phyloP scores from a whole-genome alignment of 2,113 vertebrate species.

The Hypanus sabinus region DNA sequence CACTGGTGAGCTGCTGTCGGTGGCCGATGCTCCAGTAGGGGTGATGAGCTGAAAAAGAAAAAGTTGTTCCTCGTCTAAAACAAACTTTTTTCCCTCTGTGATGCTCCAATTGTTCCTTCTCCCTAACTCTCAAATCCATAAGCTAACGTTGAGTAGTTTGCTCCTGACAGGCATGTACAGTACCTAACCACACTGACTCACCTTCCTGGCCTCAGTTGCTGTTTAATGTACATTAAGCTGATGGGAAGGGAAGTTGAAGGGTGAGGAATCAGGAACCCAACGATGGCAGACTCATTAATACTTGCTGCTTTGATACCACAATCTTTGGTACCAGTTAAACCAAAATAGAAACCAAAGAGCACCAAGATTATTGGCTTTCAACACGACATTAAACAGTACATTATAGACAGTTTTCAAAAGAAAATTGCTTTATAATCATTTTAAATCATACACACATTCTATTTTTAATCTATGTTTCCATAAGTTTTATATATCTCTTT shows the following conservation, averaged over 20 bases:
- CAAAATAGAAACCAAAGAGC: background rate
- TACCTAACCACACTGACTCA: background rate
- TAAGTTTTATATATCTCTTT: constrained; percentile 36
- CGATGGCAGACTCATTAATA: background rate
- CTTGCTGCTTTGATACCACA: background rate
- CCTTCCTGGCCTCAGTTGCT: background rate
- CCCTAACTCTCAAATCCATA: too few relatives aligned
- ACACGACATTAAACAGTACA: background rate
- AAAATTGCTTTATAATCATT: background rate
- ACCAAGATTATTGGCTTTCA: too few relatives aligned
- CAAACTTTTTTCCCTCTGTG: background rate
- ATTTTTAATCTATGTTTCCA: background rate
- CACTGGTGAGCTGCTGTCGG: too few relatives aligned
- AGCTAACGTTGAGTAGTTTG: too few relatives aligned
- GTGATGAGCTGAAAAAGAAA: too few relatives aligned
- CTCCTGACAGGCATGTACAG: too few relatives aligned
- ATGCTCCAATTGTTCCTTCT: background rate
- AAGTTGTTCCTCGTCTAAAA: background rate
- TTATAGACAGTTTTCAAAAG: background rate
- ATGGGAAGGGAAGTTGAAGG: background rate
- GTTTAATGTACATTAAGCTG: background rate
- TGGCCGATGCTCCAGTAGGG: too few relatives aligned
- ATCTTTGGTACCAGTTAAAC: background rate
- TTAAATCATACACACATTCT: background rate
- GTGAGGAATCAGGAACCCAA: background rate